Conservation (phyloP, 2,888 invertebrate genomes). For the Troilus luridus region DNA sequence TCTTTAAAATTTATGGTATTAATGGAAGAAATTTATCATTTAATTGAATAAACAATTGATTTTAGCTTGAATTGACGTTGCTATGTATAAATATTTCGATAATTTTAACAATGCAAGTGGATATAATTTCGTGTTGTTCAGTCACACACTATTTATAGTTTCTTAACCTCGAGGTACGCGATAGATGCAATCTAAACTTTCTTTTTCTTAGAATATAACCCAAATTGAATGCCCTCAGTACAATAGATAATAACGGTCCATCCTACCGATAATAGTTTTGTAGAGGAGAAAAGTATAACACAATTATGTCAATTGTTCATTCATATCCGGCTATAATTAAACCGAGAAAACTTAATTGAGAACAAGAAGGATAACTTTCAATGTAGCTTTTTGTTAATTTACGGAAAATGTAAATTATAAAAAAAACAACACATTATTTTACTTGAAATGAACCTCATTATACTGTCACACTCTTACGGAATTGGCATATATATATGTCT, state of each 20-base stretch:
- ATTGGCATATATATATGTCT: too few species aligned
- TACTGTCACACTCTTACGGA: too few species aligned
- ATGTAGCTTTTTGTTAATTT: too few species aligned
- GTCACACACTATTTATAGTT: constrained; percentile 14
- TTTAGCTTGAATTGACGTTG: background rate
- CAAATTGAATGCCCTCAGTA: constrained; percentile 19
- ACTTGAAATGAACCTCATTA: too few species aligned
- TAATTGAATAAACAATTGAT: background rate
- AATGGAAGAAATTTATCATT: background rate
- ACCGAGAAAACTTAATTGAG: background rate
- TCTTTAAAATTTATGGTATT: background rate
- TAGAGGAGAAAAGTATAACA: background rate
- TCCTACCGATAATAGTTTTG: background rate
- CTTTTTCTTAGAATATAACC: constrained; percentile 26
- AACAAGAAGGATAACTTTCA: background rate
- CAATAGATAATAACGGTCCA: constrained; percentile 45
- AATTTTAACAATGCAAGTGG: background rate
- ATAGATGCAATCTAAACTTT: constrained; percentile 1
- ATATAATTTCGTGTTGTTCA: background rate
- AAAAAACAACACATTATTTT: too few species aligned
- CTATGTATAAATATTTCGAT: background rate
- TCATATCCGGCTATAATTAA: background rate
- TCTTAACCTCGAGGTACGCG: constrained; percentile 3
- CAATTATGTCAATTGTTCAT: constrained; percentile 37
- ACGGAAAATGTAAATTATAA: too few species aligned